A percentile compares a stretch with the other conserved stretches of the same genome.
Conservation (phyloP, 2,797 vertebrate genomes). For the Lutjanus argentimaculatus region DNA sequence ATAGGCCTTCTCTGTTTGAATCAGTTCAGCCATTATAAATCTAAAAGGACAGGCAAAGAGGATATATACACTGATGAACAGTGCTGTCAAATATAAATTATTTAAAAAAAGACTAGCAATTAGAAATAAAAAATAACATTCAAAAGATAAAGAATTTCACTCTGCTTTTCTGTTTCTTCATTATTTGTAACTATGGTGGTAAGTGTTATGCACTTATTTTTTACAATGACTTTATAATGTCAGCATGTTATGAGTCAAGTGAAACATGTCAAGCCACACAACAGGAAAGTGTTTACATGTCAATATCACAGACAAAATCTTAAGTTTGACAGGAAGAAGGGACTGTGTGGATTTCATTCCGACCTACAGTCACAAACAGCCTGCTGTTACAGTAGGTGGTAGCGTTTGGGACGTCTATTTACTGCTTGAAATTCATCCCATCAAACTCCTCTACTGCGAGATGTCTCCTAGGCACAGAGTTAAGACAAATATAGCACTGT, state of each 20-base stretch:
- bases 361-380: neutral
- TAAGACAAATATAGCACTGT: neutral
- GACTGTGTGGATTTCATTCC: neutral
- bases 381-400: neutral
- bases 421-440: neutral
- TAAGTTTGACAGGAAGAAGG: neutral
- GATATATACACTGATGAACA: neutral
- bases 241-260: neutral
- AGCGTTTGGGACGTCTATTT: neutral
- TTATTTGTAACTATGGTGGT: neutral
- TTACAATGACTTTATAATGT: no score
- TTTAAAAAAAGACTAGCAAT: neutral
- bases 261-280: neutral
- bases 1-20: slow-evolving; percentile 98
- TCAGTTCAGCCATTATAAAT: slow-evolving; percentile 99
- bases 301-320: neutral
- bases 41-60: slow-evolving; percentile 74
- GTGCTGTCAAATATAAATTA: neutral
- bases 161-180: neutral
- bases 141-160: neutral
- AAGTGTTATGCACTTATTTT: neutral
- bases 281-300: neutral
- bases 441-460: neutral
- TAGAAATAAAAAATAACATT: neutral
- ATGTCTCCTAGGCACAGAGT: no score